Evolutionary conservation across 2,797 vertebrate genomes (phyloP).

Genomic region (Gallinago solitaria): DNA sequence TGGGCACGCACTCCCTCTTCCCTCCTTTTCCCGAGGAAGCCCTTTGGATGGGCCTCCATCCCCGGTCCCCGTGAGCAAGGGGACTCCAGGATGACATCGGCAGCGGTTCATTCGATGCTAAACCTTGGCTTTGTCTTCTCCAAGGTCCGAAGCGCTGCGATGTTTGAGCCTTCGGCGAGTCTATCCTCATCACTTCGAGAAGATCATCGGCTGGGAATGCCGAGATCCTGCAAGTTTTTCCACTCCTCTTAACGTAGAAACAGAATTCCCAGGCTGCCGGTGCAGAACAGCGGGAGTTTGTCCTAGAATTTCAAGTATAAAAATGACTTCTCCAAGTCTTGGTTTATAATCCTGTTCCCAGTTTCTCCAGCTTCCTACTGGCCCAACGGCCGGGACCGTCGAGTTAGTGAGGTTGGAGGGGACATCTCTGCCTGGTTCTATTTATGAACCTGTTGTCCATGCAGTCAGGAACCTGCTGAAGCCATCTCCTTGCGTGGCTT

Average conservation of each 20-base stretch:
- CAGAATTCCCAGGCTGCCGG: not conserved
- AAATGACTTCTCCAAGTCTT: not conserved
- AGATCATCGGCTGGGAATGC: slow-evolving; percentile 19
- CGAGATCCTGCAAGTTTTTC: slow-evolving; percentile 20
- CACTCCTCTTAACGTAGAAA: not conserved
- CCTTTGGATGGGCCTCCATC: fast-evolving
- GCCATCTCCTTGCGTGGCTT: not conserved
- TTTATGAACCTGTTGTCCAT: not conserved
- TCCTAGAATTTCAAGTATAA: not conserved
- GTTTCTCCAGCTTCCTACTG: not conserved
- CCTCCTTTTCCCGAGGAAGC: not conserved
- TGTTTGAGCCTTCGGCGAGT: not conserved
- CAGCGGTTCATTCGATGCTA: not conserved
- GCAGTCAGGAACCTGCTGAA: not conserved
- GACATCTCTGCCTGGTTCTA: not conserved
- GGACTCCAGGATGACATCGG: not conserved
- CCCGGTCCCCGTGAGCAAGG: not conserved
- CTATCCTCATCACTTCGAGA: not conserved
- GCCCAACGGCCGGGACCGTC: too few relatives aligned
- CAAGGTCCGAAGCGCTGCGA: slow-evolving; percentile 30
- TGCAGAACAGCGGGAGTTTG: not conserved
- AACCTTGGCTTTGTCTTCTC: slow-evolving; percentile 14
- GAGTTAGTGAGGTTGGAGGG: too few relatives aligned
- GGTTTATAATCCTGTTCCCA: not conserved
- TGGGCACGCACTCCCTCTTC: not conserved